Evolutionary conservation across 2,797 vertebrate species (phyloP).

Genomic region (Spondyliosoma cantharus): DNA sequence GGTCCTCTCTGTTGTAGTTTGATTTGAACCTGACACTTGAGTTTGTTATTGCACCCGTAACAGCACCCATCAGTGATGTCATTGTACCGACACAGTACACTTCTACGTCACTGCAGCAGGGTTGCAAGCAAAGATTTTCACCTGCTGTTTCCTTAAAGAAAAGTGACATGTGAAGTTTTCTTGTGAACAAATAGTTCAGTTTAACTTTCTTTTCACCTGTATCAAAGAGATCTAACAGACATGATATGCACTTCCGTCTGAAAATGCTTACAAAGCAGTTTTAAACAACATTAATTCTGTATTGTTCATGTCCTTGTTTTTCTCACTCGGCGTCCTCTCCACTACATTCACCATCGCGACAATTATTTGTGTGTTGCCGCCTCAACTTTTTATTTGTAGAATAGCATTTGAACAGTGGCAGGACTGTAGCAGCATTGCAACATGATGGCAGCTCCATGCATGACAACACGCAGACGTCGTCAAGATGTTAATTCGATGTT

Average conservation of each 20-base stretch:
- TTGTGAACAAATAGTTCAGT: no score
- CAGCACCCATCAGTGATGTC: neutral
- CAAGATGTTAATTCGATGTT: neutral
- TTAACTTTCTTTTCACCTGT: neutral
- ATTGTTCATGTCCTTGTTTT: neutral
- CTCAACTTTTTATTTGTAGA: neutral
- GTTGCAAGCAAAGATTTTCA: neutral
- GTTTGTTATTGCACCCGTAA: neutral
- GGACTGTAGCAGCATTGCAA: neutral
- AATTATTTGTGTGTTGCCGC: neutral
- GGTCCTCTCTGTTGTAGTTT: neutral
- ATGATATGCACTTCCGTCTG: neutral
- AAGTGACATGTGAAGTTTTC: no score
- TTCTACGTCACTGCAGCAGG: neutral
- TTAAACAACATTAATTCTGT: neutral
- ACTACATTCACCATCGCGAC: neutral
- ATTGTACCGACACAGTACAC: neutral
- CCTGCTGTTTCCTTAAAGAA: no score
- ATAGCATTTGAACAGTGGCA: neutral
- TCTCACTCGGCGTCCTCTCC: neutral
- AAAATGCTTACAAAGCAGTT: neutral
- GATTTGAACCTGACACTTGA: neutral
- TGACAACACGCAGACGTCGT: neutral
- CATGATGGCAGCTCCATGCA: neutral
- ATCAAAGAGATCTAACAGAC: neutral